Evolutionary conservation across 2,797 vertebrate species (phyloP).

Genomic region (Oophaga sylvatica): DNA sequence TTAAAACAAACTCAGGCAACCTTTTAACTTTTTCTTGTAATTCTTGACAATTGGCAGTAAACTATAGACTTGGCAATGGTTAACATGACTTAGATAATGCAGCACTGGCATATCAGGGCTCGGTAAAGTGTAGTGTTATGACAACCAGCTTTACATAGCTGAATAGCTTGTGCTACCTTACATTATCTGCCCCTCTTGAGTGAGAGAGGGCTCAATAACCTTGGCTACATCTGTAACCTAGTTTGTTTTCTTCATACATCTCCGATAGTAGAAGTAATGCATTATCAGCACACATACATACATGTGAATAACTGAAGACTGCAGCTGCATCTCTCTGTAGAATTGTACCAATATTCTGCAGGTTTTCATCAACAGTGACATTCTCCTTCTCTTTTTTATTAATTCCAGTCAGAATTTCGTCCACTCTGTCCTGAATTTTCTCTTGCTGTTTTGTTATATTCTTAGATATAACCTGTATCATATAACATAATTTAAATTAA

Average conservation of each 20-base stretch:
- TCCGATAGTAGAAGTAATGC: not conserved
- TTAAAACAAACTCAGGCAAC: too few species aligned
- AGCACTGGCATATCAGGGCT: too few species aligned
- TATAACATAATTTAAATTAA: not conserved
- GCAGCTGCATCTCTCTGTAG: constrained; percentile 80
- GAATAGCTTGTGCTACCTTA: too few species aligned
- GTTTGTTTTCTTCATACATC: not conserved
- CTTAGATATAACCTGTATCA: constrained; percentile 78
- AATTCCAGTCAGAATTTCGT: constrained; percentile 62
- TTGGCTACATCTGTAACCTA: not conserved
- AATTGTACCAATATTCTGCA: constrained; percentile 68
- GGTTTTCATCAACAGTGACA: constrained; percentile 64
- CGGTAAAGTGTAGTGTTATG: too few species aligned
- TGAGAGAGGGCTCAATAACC: too few species aligned
- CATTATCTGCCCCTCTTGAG: too few species aligned
- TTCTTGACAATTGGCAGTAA: not conserved
- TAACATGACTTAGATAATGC: too few species aligned
- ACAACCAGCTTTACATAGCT: too few species aligned
- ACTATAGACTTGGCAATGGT: not conserved
- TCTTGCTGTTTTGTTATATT: constrained; percentile 72
- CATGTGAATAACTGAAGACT: constrained; percentile 77
- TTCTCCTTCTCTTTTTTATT: constrained; percentile 52
- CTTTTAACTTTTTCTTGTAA: not conserved
- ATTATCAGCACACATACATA: constrained; percentile 76
- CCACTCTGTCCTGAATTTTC: constrained; percentile 66